Base-by-base conservation (phyloP, 2,888 invertebrate genomes). In the Pandemis heparana region DNA sequence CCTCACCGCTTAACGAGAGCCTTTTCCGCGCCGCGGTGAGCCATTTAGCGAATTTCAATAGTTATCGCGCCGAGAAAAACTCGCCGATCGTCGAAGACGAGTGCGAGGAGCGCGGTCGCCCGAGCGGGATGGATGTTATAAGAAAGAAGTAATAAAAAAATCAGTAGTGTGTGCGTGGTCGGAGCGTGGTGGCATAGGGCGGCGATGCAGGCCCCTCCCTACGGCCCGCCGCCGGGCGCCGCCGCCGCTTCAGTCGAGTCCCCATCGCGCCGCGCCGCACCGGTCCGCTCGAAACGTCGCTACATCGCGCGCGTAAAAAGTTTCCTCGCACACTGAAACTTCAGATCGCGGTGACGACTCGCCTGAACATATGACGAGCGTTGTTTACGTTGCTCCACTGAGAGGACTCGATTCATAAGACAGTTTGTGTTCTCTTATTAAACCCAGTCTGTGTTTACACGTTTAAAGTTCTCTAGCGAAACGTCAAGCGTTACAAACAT, bases 11-110 rank as follows among this genome's bases (percentile, higher is more conserved):
- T 94, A 94, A 93, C 92, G 90, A 92, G 92, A 88, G 90, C 91
- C 93, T 92, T 94, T 94, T 92, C 94, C 92, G 89, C 92, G 89
- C 90, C 90, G 92, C 91, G 91, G 92, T 89, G 92, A 93, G 89
- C 92, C 92, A 89, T 94, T 94, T 94, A 94, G 94, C 94, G 92
- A 94, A 94, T 94, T 94, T 94, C 94, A 93, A 94, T 94, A 94
- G 94, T 93, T 94, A 94, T 92, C 94, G 89, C 92, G 87, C 84
- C 87, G 91, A 93, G 94, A 94, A 94, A 94, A 93, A 93, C 93
- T 92, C 90, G 83, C 84, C 85, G 79, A 81, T 64, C 80, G 91
- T 92, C 84, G 83, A 89, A 84, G 92, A 92, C 84, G 85, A 85
- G 77, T 80, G 83, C 84, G 84, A 81, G 81, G 77, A 77, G 79